Evolutionary conservation across 2,888 invertebrate species (phyloP).

Genomic region (Parnassius smintheus): DNA sequence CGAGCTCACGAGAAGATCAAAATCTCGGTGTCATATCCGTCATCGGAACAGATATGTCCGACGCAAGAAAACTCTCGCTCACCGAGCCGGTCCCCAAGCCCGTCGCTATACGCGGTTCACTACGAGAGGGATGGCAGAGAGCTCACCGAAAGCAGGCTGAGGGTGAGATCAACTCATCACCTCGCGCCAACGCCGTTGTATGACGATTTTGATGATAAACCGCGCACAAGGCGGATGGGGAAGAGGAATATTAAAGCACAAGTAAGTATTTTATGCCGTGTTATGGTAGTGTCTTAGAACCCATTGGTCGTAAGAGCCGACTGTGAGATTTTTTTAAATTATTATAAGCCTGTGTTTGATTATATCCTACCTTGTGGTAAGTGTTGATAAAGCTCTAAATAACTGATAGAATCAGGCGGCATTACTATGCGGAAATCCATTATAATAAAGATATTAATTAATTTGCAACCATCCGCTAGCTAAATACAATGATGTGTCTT

Average conservation of each 20-base stretch:
- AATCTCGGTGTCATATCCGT: constrained; percentile 92
- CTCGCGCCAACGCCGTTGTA: constrained; percentile 73
- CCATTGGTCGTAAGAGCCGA: too few species aligned
- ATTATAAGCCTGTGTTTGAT: too few species aligned
- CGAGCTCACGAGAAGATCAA: constrained; percentile 89
- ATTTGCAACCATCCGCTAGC: too few species aligned
- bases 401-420: too few species aligned
- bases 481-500: too few species aligned
- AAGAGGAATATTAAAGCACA: constrained; percentile 95
- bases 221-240: constrained; percentile 86
- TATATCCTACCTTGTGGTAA: too few species aligned
- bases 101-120: constrained; percentile 84
- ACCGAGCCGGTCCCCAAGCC: constrained; percentile 63
- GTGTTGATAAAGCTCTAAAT: too few species aligned
- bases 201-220: constrained; percentile 73
- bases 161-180: constrained; percentile 74
- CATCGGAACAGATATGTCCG: constrained; percentile 85
- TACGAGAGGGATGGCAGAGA: constrained; percentile 85
- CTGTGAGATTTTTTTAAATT: too few species aligned
- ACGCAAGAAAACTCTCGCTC: constrained; percentile 66
- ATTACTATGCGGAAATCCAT: too few species aligned
- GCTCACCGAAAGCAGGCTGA: constrained; percentile 81
- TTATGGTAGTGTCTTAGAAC: too few species aligned
- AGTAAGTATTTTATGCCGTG: constrained; percentile 63
- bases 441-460: too few species aligned